Conservation (phyloP, 1,140 invertebrate species). For the Trachelipus rathkii region DNA sequence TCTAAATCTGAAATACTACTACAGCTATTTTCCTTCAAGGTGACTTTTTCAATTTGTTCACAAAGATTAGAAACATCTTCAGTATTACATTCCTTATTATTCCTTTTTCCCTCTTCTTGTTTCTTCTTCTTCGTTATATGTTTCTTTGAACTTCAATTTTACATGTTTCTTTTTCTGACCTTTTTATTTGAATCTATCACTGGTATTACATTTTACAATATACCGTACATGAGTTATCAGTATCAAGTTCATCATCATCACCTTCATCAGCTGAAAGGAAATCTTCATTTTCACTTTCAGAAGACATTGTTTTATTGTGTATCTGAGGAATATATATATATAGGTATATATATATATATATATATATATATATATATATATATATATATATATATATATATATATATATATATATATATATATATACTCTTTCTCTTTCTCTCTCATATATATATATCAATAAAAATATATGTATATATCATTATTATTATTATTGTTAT, state of each 20-base stretch:
- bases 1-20: neutral
- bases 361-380: no score
- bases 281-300: neutral
- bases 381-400: no score
- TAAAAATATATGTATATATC: no score
- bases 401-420: no score
- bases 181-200: neutral
- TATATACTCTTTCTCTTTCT: no score
- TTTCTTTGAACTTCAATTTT: neutral
- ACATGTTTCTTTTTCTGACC: neutral
- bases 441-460: no score
- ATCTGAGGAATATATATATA: no score
- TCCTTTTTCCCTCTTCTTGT: neutral
- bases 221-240: no score
- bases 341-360: no score
- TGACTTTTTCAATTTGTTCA: neutral
- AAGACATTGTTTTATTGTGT: neutral
- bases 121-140: neutral
- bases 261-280: slow-evolving; percentile 2
- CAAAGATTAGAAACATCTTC: neutral
- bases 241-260: neutral
- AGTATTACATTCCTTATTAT: neutral
- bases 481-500: no score
- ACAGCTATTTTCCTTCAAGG: neutral
- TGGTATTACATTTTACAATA: no score